Base-by-base conservation (phyloP, 1,140 invertebrate genomes). In the Varroa destructor region DNA sequence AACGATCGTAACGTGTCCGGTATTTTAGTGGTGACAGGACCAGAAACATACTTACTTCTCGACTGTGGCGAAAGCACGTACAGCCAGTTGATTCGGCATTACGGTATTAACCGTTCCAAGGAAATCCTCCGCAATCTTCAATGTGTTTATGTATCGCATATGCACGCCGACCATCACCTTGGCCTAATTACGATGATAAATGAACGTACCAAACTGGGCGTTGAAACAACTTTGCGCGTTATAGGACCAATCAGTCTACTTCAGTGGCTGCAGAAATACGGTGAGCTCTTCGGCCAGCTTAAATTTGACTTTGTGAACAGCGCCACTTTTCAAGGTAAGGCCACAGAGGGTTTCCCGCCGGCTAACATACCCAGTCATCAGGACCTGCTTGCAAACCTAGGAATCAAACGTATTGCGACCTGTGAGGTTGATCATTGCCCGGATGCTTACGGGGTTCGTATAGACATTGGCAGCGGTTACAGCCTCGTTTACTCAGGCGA, bases 1-100 rank as follows among this genome's bases (percentile, higher is more conserved):
- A 93, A 94, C 84, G 87, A 86, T 0, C 85, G 94, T 79, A 96
- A 96, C 80, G 90, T 90, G 0, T 92, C 89, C 78, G 86, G 85
- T 6, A 91, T 97, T 76, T 79, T 93, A 55, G 71, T 97, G 4
- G 84, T 89, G 75, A 79, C 61, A 2, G 14, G 1, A 2, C 40
- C 40, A 2, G 37, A 74, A 2, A 71, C 73, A 37, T 74, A 74
- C 36, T 85, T 97, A 43, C 71, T 99, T 8, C 75, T 99, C 43
- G 96, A 99, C 79, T 97, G 93, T 79, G 93, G 94, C 0, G 96
- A 99, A 82, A 92, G 89, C 0, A 93, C 92, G 0, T 85, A 85
- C 72, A 86, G 86, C 0, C 96, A 99, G 80, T 78, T 98, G 61
- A 83, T 87, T 40, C 83, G 89, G 40, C 87, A 92, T 77, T 95